Percentiles rank a stretch among this genome's conserved stretches.
These are phyloP conservation scores for Heterotilapia buettikoferi DNA, from an alignment of 2,113 vertebrate genomes.

Conservation along the genomic window DNA sequence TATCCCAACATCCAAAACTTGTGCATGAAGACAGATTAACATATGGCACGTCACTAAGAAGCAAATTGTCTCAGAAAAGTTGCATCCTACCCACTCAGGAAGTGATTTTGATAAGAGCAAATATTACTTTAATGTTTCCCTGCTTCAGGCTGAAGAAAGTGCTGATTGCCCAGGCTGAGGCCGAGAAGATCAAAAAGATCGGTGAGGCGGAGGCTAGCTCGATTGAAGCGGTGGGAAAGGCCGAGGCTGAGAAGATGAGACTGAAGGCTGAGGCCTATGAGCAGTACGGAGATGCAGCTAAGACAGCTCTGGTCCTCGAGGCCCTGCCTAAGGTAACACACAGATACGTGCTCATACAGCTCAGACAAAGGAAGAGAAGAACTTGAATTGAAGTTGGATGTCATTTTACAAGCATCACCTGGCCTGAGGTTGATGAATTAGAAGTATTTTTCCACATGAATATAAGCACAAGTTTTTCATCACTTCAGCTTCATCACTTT, in stretches of 20 bases:
- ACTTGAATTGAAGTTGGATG: not conserved
- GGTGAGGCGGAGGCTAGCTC: conserved; percentile 86
- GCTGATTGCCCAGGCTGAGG: conserved; percentile 86
- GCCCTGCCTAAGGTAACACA: conserved; percentile 83
- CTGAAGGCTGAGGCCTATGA: conserved; percentile 92
- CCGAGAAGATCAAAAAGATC: conserved; percentile 85
- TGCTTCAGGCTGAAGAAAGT: conserved; percentile 80
- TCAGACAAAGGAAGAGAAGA: not conserved
- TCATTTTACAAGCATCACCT: not conserved
- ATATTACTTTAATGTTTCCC: not conserved
- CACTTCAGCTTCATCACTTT: not conserved
- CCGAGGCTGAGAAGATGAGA: conserved; percentile 90
- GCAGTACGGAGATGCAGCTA: conserved; percentile 86
- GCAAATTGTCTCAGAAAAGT: not conserved
- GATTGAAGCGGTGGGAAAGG: conserved; percentile 83
- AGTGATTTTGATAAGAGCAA: not conserved
- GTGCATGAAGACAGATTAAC: not conserved
- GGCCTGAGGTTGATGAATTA: not conserved
- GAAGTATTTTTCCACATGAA: not conserved
- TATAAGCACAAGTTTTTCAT: not conserved
- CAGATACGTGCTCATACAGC: not conserved
- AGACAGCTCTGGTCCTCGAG: conserved; percentile 86
- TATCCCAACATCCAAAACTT: not conserved
- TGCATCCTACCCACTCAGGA: not conserved
- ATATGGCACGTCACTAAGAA: not conserved